Conservation (phyloP, 1,140 invertebrate species). For the Mizuhopecten yessoensis region DNA sequence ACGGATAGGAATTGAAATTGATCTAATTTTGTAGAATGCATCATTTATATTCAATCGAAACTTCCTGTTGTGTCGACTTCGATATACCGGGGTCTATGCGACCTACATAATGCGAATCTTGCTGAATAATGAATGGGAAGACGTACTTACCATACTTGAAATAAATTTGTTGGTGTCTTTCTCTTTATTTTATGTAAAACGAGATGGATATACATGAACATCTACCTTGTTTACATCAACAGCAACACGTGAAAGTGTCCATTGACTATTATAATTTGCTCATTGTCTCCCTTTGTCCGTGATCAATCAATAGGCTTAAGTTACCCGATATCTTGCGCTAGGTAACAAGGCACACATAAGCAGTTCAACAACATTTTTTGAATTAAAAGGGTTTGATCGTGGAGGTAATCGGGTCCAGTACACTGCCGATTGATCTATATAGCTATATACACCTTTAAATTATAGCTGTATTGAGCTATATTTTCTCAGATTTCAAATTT, state of each 20-base stretch:
- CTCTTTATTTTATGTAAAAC: neutral
- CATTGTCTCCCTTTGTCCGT: slow-evolving; percentile 24
- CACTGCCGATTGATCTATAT: too few species aligned
- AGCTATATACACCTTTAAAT: too few species aligned
- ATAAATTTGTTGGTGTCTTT: neutral
- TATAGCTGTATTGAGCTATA: too few species aligned
- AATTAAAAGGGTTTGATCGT: too few species aligned
- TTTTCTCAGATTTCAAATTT: too few species aligned
- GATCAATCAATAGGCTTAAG: neutral
- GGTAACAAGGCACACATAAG: too few species aligned
- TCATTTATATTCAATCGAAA: neutral
- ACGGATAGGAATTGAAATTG: neutral
- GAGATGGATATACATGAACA: neutral
- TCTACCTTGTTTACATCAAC: neutral
- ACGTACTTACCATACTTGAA: neutral
- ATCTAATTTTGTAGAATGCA: neutral
- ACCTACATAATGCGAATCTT: neutral
- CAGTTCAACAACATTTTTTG: too few species aligned
- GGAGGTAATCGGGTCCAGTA: too few species aligned
- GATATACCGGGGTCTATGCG: neutral
- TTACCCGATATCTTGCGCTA: too few species aligned
- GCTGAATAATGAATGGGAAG: neutral
- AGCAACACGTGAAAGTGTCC: slow-evolving; percentile 30
- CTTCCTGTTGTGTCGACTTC: slow-evolving; percentile 31
- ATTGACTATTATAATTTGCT: slow-evolving; percentile 11